phyloP scores from a whole-genome alignment of 2,888 invertebrate species.

The Apamea monoglypha region DNA sequence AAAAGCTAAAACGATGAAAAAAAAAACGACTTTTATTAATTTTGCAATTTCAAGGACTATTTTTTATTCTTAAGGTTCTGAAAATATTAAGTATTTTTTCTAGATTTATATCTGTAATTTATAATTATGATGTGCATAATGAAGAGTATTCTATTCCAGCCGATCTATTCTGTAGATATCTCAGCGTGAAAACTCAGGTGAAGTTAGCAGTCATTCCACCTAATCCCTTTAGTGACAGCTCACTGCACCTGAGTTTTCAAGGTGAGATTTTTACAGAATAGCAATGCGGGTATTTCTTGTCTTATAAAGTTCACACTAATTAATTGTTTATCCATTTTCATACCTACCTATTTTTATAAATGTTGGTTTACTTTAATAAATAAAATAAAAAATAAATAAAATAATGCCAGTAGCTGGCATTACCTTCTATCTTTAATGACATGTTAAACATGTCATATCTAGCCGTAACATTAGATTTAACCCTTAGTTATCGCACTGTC shows the following conservation, averaged over 20 bases:
- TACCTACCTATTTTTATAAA: too few species aligned
- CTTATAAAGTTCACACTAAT: not conserved
- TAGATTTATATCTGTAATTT: not conserved
- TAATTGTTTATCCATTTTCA: not conserved
- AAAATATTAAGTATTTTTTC: not conserved
- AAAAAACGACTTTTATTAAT: not conserved
- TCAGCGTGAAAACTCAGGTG: too few species aligned
- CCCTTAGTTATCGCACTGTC: constrained; percentile 77
- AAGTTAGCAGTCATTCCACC: too few species aligned
- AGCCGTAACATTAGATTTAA: constrained; percentile 61
- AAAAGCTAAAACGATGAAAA: not conserved
- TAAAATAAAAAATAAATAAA: too few species aligned
- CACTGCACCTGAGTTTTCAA: not conserved
- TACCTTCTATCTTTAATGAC: not conserved
- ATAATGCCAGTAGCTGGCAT: not conserved
- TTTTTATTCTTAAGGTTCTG: not conserved
- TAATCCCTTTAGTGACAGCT: not conserved
- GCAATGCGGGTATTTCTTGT: not conserved
- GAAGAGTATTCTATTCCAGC: too few species aligned
- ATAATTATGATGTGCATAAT: not conserved
- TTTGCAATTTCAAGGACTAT: not conserved
- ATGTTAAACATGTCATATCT: constrained; percentile 62
- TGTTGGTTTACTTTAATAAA: too few species aligned
- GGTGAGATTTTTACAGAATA: not conserved
- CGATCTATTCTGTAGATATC: too few species aligned